Percentiles rank a stretch among this genome's conserved stretches.
Evolutionary conservation across 1,140 invertebrate species (phyloP).

Genomic region (Chrysomallon squamiferum): DNA sequence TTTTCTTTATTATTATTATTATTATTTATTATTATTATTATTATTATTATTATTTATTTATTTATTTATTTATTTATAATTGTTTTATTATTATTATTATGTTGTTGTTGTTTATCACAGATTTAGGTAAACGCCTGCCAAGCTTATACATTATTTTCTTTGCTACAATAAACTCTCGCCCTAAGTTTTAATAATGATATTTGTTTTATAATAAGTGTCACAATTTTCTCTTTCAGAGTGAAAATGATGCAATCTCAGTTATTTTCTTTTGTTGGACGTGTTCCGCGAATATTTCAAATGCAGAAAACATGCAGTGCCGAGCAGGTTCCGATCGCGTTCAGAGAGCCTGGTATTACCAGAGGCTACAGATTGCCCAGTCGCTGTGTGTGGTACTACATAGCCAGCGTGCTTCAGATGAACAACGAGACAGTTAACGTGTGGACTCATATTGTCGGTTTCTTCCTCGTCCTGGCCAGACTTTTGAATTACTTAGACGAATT

Average conservation of each 20-base stretch:
- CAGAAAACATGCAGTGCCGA: slow-evolving; percentile 12
- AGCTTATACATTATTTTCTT: no score
- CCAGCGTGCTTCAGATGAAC: slow-evolving; percentile 46
- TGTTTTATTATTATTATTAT: no score
- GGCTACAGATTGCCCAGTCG: slow-evolving; percentile 37
- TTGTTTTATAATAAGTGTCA: no score
- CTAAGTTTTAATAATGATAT: no score
- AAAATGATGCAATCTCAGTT: not conserved
- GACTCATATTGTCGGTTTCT: slow-evolving; percentile 44
- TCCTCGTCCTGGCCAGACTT: slow-evolving; percentile 18
- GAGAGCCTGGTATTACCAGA: slow-evolving; percentile 36
- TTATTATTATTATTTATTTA: no score
- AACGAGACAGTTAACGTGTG: slow-evolving; percentile 56
- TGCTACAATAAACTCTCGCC: no score
- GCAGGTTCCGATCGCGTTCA: slow-evolving; percentile 27
- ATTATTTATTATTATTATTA: no score
- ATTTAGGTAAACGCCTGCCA: no score
- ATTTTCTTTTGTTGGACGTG: not conserved
- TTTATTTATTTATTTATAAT: no score
- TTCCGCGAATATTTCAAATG: not conserved
- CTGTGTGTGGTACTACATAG: slow-evolving; percentile 37
- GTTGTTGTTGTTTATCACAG: no score
- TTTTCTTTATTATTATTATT: no score
- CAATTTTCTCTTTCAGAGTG: not conserved
- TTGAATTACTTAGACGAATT: not conserved